These are phyloP conservation scores for Lepidotrigona ventralis DNA, from an alignment of 1,140 invertebrate genomes.

Conservation along the genomic window DNA sequence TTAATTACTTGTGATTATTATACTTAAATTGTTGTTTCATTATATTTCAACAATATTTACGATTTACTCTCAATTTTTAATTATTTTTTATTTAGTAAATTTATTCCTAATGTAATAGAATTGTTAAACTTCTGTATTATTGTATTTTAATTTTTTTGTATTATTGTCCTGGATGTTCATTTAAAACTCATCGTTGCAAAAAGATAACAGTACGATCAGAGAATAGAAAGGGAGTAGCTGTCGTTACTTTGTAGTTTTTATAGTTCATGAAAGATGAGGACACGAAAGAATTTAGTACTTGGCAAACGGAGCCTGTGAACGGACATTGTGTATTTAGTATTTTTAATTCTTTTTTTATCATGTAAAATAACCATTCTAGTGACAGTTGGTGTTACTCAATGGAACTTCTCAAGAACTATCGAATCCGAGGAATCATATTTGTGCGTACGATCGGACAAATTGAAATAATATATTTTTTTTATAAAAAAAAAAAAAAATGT, in stretches of 20 bases:
- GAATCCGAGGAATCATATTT: not conserved
- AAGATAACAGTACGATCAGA: not conserved
- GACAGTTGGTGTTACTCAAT: not conserved
- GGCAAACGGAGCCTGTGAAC: not conserved
- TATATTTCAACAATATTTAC: too few species aligned
- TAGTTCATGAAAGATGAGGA: not conserved
- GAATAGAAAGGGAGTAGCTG: not conserved
- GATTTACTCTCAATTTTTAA: too few species aligned
- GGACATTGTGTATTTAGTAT: not conserved
- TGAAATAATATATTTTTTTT: not conserved
- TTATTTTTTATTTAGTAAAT: too few species aligned
- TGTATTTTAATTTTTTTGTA: too few species aligned
- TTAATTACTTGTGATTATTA: not conserved
- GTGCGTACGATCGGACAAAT: not conserved
- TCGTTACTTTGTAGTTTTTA: conserved; percentile 10
- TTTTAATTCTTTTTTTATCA: not conserved
- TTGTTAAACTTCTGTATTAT: too few species aligned
- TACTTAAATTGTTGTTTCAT: too few species aligned
- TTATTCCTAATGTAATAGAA: too few species aligned
- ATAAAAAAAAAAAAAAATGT: not conserved
- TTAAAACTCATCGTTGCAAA: not conserved
- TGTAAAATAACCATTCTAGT: not conserved
- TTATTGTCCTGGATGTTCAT: not conserved
- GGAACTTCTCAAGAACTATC: not conserved
- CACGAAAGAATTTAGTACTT: not conserved